These are phyloP conservation scores for Chaetorhynchus papuensis DNA, from an alignment of 2,113 vertebrate species.

Conservation along the genomic window DNA sequence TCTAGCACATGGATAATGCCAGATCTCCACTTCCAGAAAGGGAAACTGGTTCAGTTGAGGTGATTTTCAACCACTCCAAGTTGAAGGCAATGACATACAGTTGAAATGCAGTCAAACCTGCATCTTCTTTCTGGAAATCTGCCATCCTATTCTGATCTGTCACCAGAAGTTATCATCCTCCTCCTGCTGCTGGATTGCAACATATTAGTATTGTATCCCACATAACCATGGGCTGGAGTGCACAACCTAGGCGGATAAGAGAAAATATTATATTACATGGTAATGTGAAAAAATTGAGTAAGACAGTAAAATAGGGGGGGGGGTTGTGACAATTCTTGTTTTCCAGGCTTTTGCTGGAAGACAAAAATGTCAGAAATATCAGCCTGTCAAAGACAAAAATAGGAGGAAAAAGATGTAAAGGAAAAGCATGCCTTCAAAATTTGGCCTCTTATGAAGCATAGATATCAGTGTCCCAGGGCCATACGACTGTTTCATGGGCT, in stretches of 20 bases:
- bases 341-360: not conserved
- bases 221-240: not conserved
- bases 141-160: not conserved
- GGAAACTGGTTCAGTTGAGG: not conserved
- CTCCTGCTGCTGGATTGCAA: not conserved
- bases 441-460: not conserved
- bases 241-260: not conserved
- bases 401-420: not conserved
- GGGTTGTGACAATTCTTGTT: not conserved
- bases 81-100: not conserved
- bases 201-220: not conserved
- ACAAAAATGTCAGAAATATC: not conserved
- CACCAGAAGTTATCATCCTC: not conserved
- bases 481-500: not conserved
- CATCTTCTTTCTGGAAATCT: not conserved
- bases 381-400: not conserved
- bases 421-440: not conserved
- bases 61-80: not conserved
- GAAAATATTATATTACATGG: not conserved
- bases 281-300: not conserved
- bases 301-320: accelerated
- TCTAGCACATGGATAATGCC: not conserved
- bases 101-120: not conserved
- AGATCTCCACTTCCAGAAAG: not conserved
- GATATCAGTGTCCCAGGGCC: not conserved